Conservation (phyloP, 2,113 vertebrate species). For the Oreochromis spilurus region DNA sequence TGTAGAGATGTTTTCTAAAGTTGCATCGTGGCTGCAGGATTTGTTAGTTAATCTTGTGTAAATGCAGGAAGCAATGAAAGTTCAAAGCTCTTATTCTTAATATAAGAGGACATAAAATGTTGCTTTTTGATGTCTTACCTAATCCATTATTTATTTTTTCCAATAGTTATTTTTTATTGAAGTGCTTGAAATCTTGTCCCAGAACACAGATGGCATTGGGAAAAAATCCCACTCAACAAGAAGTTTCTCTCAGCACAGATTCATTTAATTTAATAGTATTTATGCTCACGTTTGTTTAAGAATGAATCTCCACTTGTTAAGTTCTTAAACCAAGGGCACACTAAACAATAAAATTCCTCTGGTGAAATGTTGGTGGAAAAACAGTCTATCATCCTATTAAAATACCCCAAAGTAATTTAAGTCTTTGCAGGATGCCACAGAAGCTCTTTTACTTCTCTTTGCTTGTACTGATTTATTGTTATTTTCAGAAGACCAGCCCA, state of each 20-base stretch:
- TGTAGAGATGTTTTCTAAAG: neutral
- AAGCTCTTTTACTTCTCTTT: neutral
- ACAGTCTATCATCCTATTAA: neutral
- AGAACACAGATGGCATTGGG: neutral
- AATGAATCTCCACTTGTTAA: neutral
- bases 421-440: neutral
- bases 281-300: neutral
- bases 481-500: neutral
- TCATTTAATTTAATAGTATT: neutral
- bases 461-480: neutral
- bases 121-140: neutral
- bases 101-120: neutral
- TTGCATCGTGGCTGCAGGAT: too few relatives aligned
- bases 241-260: neutral
- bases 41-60: neutral
- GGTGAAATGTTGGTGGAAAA: neutral
- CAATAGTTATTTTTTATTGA: neutral
- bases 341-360: neutral
- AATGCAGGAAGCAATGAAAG: neutral
- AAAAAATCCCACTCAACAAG: neutral
- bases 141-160: neutral
- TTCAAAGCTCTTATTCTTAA: neutral
- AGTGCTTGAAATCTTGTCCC: neutral
- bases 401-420: neutral
- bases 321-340: neutral